Conservation (phyloP, 2,888 invertebrate species). For the Andrena fulva region DNA sequence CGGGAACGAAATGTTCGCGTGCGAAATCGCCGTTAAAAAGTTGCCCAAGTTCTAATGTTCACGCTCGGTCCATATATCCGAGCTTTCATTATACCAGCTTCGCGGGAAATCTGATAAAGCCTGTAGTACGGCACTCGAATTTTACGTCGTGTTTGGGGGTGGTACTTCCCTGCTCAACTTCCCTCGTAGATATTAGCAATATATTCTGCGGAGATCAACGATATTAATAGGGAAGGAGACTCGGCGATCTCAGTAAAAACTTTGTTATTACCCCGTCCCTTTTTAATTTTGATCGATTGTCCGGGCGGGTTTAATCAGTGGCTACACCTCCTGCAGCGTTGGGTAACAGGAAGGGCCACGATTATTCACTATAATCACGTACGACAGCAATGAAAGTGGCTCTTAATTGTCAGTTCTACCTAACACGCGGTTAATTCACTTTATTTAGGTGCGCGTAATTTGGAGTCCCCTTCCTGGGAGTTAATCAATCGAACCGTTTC, state of each 20-base stretch:
- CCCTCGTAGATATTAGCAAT: constrained; percentile 15
- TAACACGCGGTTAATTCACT: not conserved
- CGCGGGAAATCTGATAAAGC: constrained; percentile 30
- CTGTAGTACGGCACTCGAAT: not conserved
- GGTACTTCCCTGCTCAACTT: not conserved
- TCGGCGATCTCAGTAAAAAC: not conserved
- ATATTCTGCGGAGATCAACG: constrained; percentile 12
- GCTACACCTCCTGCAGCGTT: not conserved
- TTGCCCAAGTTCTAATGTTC: constrained; percentile 35
- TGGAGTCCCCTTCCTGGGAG: too few relatives aligned
- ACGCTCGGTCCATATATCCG: constrained; percentile 29
- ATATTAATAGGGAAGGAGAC: not conserved
- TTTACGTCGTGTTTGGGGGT: constrained; percentile 19
- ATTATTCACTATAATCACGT: not conserved
- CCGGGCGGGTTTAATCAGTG: not conserved
- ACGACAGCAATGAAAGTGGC: not conserved
- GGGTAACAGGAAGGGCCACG: not conserved
- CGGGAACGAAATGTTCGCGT: constrained; percentile 12
- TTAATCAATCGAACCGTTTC: too few relatives aligned
- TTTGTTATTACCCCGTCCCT: not conserved
- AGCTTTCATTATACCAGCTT: constrained; percentile 3
- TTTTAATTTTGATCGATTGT: constrained; percentile 6
- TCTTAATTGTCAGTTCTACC: not conserved
- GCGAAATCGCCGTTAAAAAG: constrained; percentile 29
- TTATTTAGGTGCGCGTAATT: not conserved